Conservation (phyloP, 1,140 invertebrate genomes). For the Papilio glaucus region DNA sequence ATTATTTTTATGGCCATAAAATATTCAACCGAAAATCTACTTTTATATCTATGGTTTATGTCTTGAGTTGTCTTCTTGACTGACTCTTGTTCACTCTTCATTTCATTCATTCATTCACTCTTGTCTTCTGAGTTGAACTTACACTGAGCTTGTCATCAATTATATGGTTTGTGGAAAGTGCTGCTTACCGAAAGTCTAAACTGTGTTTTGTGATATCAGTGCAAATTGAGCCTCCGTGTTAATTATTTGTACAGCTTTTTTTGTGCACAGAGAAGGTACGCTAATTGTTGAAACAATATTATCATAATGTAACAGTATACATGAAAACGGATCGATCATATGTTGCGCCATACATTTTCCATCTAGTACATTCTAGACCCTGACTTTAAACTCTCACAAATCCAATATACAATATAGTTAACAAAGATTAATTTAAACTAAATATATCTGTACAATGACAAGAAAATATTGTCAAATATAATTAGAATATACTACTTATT, state of each 20-base stretch:
- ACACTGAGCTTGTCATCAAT: background rate
- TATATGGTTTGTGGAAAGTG: constrained; percentile 1
- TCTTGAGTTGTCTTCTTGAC: too few species aligned
- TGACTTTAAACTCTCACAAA: constrained; percentile 5
- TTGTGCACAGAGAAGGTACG: constrained; percentile 7
- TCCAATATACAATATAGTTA: background rate
- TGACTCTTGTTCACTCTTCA: too few species aligned
- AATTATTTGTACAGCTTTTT: background rate
- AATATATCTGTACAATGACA: background rate
- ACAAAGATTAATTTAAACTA: background rate
- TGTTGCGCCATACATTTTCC: constrained; percentile 53
- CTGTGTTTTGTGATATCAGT: background rate
- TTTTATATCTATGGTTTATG: too few species aligned
- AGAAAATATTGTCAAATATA: background rate
- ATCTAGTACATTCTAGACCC: constrained; percentile 58
- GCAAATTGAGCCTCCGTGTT: background rate
- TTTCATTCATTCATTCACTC: too few species aligned
- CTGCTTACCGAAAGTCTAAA: background rate
- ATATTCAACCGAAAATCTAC: too few species aligned
- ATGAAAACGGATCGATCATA: constrained; percentile 57
- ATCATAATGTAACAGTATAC: background rate
- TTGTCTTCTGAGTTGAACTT: too few species aligned
- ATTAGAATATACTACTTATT: background rate
- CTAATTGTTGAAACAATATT: background rate
- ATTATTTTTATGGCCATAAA: too few species aligned